Evolutionary conservation across 2,888 invertebrate species (phyloP), one percentile per base, ranked within the genome.

Genomic region (Blastobasis lacticolella): DNA sequence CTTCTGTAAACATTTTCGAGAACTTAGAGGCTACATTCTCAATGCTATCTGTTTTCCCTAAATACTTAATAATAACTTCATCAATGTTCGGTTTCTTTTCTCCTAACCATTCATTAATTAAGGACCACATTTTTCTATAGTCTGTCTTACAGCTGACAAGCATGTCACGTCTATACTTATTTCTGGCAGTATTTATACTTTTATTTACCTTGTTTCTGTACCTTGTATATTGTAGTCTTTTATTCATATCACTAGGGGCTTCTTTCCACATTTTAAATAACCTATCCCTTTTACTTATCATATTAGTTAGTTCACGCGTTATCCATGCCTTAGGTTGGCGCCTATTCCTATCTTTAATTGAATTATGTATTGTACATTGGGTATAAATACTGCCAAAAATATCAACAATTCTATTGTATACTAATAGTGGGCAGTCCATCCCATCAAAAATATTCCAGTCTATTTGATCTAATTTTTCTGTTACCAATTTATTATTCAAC

Each of bases 211-310:
- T 49, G 45, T 38, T 53, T 48, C 49, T 38, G 38, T 42, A 50
- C 45, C 42, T 47, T 8, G 53, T 50, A 37, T 53, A 53, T 45
- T 47, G 40, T 41, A 53, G 8, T 44, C 53, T 43, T 6, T 50
- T 49, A 40, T 44, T 50, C 50, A 53, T 50, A 45, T 53, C 48
- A 37, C 45, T 50, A 47, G 53, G 41, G 7, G 44, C 40, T 37
- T n/a, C 37, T 45, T 50, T 50, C 53, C 50, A 53, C 23, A 42
- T n/a, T 23, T 38, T 49, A 45, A 48, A 53, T 45, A 50, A 8
- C 10, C 5, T 41, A 45, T 50, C 42, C 48, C 45, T 53, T 9
- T 6, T 23, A 23, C 6, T 6, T 37, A 53, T 36, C 49, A 45
- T 53, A n/a, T 10, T 8, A 6, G 36, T 42, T 37, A 53, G 46